Evolutionary conservation across 1,140 invertebrate species (phyloP).

Genomic region (Phortica variegata): DNA sequence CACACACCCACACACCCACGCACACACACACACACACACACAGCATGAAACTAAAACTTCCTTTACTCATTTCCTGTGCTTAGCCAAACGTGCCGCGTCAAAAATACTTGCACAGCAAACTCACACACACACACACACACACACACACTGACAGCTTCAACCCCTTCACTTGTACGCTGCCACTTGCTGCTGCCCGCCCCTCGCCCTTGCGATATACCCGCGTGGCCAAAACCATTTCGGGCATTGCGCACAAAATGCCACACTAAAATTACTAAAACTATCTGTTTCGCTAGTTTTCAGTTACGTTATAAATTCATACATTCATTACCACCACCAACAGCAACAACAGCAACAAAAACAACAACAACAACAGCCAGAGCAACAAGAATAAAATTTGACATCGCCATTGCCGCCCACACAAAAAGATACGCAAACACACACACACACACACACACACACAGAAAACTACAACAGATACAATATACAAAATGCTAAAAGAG

Average conservation of each 20-base stretch:
- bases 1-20: constrained; percentile 8
- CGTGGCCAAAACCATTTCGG: constrained; percentile 41
- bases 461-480: no score
- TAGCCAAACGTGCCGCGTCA: constrained; percentile 1
- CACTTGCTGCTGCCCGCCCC: background rate
- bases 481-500: no score
- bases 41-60: constrained; percentile 49
- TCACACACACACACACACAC: no score
- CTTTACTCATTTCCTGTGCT: constrained; percentile 46
- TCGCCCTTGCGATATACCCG: constrained; percentile 17
- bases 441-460: background rate
- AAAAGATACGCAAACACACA: background rate
- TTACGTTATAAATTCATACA: constrained; percentile 54
- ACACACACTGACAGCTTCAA: background rate
- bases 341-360: constrained; percentile 3
- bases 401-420: constrained; percentile 1
- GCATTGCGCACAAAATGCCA: no score
- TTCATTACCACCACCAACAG: constrained; percentile 53
- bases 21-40: constrained; percentile 6
- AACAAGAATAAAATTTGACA: constrained; percentile 21
- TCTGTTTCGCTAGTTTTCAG: constrained; percentile 50
- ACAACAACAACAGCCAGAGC: background rate
- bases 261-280: constrained; percentile 14
- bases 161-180: background rate
- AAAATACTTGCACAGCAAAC: no score